These are phyloP conservation scores for Venustaconcha ellipsiformis DNA, from an alignment of 1,140 invertebrate species.

Conservation along the genomic window DNA sequence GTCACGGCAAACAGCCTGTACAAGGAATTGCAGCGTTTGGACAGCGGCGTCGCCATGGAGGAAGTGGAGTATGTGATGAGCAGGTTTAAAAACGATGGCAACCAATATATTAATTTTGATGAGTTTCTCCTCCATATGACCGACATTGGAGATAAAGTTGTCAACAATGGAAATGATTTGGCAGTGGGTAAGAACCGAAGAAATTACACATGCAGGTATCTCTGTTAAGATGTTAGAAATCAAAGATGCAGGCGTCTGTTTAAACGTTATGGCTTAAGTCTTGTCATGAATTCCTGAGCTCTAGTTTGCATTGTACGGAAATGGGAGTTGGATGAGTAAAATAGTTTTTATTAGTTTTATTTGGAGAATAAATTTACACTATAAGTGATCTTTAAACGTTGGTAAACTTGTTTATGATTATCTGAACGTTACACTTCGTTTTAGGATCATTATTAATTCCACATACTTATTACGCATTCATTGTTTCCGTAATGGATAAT, in stretches of 20 bases:
- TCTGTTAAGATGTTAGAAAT: neutral
- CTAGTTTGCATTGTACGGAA: too few species aligned
- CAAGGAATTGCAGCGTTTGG: conserved; percentile 57
- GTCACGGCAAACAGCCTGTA: conserved; percentile 58
- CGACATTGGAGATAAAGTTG: conserved; percentile 22
- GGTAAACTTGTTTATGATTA: too few species aligned
- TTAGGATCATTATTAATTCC: too few species aligned
- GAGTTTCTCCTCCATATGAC: conserved; percentile 53
- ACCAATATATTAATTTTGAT: conserved; percentile 64
- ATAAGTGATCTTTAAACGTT: too few species aligned
- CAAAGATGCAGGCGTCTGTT: neutral
- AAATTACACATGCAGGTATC: too few species aligned
- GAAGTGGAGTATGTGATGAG: conserved; percentile 61
- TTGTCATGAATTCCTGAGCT: neutral
- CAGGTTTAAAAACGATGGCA: conserved; percentile 63
- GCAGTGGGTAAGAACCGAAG: too few species aligned
- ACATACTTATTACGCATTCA: too few species aligned
- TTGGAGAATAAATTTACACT: too few species aligned
- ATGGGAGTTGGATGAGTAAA: too few species aligned
- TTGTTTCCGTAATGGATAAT: too few species aligned
- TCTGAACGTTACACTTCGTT: too few species aligned
- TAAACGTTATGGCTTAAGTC: neutral
- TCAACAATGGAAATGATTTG: neutral
- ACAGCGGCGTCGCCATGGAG: conserved; percentile 59
- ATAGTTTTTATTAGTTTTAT: too few species aligned